Percentiles rank a stretch among this genome's conserved stretches.
Evolutionary conservation across 2,888 invertebrate species (phyloP).

Genomic region (Dolomedes plantarius): DNA sequence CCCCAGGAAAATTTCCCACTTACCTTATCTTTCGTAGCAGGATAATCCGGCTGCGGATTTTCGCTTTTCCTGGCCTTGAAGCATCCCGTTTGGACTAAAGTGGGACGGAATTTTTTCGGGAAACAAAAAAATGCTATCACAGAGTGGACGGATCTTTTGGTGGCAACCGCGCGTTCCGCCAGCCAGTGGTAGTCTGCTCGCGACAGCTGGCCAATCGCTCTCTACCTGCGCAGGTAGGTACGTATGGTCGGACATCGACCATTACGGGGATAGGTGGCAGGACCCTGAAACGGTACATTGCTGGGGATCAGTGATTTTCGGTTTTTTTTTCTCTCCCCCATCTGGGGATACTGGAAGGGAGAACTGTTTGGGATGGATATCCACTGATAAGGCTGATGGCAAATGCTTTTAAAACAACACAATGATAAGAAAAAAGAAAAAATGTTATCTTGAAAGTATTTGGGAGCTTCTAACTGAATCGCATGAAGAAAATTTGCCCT

Average conservation of each 20-base stretch:
- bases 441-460: too few relatives aligned
- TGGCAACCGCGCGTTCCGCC: conserved; percentile 25
- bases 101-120: conserved; percentile 24
- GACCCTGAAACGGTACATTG: neutral
- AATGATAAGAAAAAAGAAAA: too few relatives aligned
- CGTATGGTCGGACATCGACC: conserved; percentile 40
- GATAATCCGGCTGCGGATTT: conserved; percentile 34
- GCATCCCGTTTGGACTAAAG: conserved; percentile 38
- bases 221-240: conserved; percentile 46
- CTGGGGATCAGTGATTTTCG: neutral
- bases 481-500: too few relatives aligned
- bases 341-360: neutral
- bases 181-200: conserved; percentile 56
- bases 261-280: neutral
- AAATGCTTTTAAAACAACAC: too few relatives aligned
- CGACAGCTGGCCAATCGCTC: conserved; percentile 30
- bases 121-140: neutral
- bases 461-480: too few relatives aligned
- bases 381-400: too few relatives aligned
- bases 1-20: neutral
- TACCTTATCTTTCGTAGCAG: conserved; percentile 32
- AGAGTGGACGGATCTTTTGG: conserved; percentile 18
- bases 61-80: neutral
- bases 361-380: too few relatives aligned
- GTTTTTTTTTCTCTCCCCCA: too few relatives aligned